Evolutionary conservation across 2,797 vertebrate genomes (phyloP), one percentile per base, ranked within the genome.

Genomic region (Cynopterus sphinx): DNA sequence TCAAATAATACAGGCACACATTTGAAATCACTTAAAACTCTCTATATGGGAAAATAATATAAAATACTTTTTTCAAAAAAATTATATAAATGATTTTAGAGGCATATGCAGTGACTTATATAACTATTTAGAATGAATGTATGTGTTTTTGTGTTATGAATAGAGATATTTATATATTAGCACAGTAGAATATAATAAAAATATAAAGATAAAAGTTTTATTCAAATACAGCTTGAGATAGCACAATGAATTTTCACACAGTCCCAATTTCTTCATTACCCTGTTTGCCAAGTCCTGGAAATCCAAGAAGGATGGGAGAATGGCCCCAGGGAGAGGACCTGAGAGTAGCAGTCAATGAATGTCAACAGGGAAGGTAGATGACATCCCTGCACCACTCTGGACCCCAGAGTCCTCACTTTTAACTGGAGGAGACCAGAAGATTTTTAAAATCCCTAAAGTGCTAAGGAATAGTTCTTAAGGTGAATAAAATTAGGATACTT

Each of bases 11-110:
- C 2, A 70, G 13, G 4, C 28, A 5, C 57, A 9, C 49, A 28
- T n/a, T 84, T 86, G 33, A 90, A 70, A 88, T 59, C 11, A 5
- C 59, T 70, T 74, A 55, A 74, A 93, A 75, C 0, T 83, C 2
- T 17, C 67, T 77, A 24, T 3, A 71, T 49, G 51, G 59, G 59
- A 87, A 81, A 85, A 92, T 24, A 63, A 74, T 26, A 68, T 55
- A 55, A 94, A 89, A 3, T 26, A 16, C 2, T 31, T 92, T 91
- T 89, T 78, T 53, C n/a, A 65, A 90, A 90, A 49, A 36, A 8
- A 83, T 89, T 65, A 61, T 22, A 17, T 21, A 16, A 63, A n/a
- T 49, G n/a, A 36, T 90, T 59, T 87, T 61, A 78, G 53, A 79
- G 28, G 43, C 26, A 46, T 22, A 9, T 9, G 19, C 19, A 31